Evolutionary conservation across 2,113 vertebrate species (phyloP), one percentile per base, ranked within the genome.

Genomic region (Gracilinanus agilis): DNA sequence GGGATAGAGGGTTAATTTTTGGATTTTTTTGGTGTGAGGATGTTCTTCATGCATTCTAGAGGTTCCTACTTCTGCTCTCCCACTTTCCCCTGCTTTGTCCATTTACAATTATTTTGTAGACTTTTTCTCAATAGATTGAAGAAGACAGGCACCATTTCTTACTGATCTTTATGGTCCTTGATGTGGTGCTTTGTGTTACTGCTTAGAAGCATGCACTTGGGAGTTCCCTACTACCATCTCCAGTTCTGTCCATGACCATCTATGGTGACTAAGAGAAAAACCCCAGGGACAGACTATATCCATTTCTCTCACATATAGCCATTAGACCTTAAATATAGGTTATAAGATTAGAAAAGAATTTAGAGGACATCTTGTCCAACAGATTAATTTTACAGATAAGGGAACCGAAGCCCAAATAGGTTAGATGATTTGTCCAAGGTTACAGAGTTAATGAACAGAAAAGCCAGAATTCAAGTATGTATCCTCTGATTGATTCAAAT

Each of bases 1-100:
- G 16, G 19, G 0, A 0, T 7, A 9, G 67, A 3, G 34, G 19
- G 16, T 19, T 3, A 4, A 11, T 2, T 49, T 49, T 49, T 49
- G 49, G 49, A 49, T 49, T 49, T 49, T 49, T 49, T 49, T 49
- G 27, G 3, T 61, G n/a, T 40, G 6, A n/a, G 16, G 16, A 40
- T 40, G 34, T 75, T 67, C 61, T 34, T 75, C 12, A 75, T 19
- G 61, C 19, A 83, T n/a, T 23, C 67, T n/a, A 83, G 27, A 67
- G 12, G 10, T 83, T 40, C 19, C n/a, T 25, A 13, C n/a, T 83
- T 83, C 67, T 83, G 16, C 34, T 40, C n/a, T 40, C 16, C 67
- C 67, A 40, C 67, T 83, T 83, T 83, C 16, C 19, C n/a, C n/a
- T 40, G 21, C 40, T 40, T 83, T 40, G 67, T 83, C 67, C n/a